A percentile compares a stretch with the other conserved stretches of the same genome.
Evolutionary conservation across 2,888 invertebrate species (phyloP).

Genomic region (Dermolepida albohirtum): DNA sequence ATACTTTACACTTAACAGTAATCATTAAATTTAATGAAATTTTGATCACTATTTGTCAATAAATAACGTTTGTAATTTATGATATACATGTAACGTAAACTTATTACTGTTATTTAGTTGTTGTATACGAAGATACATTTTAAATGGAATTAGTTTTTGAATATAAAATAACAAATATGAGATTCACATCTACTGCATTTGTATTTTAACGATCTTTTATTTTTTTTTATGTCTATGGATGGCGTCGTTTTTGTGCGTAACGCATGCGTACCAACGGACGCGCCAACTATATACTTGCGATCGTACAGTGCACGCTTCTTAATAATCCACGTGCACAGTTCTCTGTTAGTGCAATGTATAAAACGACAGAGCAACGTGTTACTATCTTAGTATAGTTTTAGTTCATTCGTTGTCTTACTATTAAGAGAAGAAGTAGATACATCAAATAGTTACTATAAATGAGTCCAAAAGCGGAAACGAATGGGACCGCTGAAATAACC

Average conservation of each 20-base stretch:
- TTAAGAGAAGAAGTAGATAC: slow-evolving; percentile 12
- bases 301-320: slow-evolving; percentile 42
- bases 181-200: not conserved
- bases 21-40: too few species aligned
- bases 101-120: too few species aligned
- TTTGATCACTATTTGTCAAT: too few species aligned
- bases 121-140: too few species aligned
- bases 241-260: slow-evolving; percentile 11
- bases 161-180: not conserved
- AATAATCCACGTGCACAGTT: slow-evolving; percentile 45
- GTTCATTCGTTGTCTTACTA: not conserved
- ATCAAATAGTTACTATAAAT: slow-evolving; percentile 36
- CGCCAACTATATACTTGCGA: slow-evolving; percentile 46
- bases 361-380: slow-evolving; percentile 4
- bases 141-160: too few species aligned
- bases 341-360: slow-evolving; percentile 40
- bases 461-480: slow-evolving; percentile 42
- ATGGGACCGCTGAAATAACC: slow-evolving; percentile 46
- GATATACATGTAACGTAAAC: too few species aligned
- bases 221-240: slow-evolving; percentile 6
- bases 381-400: not conserved
- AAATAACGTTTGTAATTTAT: too few species aligned
- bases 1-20: too few species aligned
- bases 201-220: not conserved
- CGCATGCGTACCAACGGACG: slow-evolving; percentile 44